Evolutionary conservation across 1,140 invertebrate genomes (phyloP).

Genomic region (Ephestia elutella): DNA sequence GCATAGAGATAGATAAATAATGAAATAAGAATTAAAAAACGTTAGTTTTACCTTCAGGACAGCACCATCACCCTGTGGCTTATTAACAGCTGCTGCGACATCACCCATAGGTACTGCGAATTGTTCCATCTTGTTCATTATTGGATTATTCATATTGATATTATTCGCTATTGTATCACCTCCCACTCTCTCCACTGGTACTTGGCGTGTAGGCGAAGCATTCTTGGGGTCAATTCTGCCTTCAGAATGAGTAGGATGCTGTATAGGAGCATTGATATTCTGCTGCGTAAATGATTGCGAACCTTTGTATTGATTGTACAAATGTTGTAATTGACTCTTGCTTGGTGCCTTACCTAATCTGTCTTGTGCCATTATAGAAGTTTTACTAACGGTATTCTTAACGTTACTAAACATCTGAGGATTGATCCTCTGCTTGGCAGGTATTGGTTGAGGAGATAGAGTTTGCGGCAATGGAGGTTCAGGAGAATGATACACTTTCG

Average conservation of each 20-base stretch:
- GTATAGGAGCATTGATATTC: constrained; percentile 29
- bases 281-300: constrained; percentile 56
- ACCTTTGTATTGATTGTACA: constrained; percentile 60
- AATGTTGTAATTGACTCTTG: constrained; percentile 51
- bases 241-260: constrained; percentile 38
- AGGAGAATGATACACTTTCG: constrained; percentile 28
- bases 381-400: constrained; percentile 56
- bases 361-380: constrained; percentile 39
- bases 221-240: constrained; percentile 22
- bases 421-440: constrained; percentile 21
- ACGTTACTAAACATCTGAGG: constrained; percentile 39
- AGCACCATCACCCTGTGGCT: constrained; percentile 13
- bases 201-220: constrained; percentile 8
- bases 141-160: constrained; percentile 13
- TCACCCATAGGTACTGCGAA: constrained; percentile 35
- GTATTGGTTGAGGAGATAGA: constrained; percentile 39
- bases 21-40: too few species aligned
- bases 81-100: constrained; percentile 23
- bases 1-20: too few species aligned
- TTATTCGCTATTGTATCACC: constrained; percentile 45
- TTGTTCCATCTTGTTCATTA: constrained; percentile 18
- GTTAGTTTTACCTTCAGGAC: constrained; percentile 10
- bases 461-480: constrained; percentile 48
- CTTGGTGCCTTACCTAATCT: constrained; percentile 35
- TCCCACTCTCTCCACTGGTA: constrained; percentile 46